A percentile compares a stretch with the other conserved stretches of the same genome.
phyloP scores from a whole-genome alignment of 1,140 invertebrate genomes.

The Plutomurus gul region DNA sequence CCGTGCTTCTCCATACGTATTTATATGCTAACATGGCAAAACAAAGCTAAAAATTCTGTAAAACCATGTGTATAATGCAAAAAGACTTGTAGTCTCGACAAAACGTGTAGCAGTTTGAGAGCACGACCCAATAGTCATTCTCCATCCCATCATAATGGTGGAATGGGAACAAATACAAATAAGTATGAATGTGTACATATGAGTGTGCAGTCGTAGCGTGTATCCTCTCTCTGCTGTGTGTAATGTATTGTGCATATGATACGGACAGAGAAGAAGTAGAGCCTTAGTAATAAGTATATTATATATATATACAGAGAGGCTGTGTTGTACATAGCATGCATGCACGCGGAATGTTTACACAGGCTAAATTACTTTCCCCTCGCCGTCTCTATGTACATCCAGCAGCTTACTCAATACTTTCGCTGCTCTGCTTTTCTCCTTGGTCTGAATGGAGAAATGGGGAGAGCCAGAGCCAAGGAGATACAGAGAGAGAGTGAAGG shows the following conservation, averaged over 20 bases:
- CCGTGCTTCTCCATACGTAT: too few relatives aligned
- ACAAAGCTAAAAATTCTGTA: too few relatives aligned
- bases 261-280: background rate
- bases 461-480: too few relatives aligned
- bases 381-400: too few relatives aligned
- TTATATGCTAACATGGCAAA: too few relatives aligned
- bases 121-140: background rate
- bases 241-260: background rate
- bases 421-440: background rate
- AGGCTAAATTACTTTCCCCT: slow-evolving; percentile 1
- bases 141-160: background rate
- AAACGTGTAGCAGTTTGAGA: too few relatives aligned
- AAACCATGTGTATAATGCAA: background rate
- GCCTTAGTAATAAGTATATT: background rate
- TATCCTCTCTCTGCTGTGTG: background rate
- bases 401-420: background rate
- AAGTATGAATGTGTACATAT: background rate
- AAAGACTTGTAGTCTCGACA: too few relatives aligned
- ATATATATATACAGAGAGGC: too few relatives aligned
- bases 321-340: background rate
- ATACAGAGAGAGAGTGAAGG: background rate
- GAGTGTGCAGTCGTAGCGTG: too few relatives aligned
- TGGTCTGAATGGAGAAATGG: background rate
- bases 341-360: background rate
- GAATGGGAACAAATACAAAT: background rate